Evolutionary conservation across 2,113 vertebrate genomes (phyloP), one percentile per base, ranked within the genome.

Genomic region (Chelonoidis abingdonii): DNA sequence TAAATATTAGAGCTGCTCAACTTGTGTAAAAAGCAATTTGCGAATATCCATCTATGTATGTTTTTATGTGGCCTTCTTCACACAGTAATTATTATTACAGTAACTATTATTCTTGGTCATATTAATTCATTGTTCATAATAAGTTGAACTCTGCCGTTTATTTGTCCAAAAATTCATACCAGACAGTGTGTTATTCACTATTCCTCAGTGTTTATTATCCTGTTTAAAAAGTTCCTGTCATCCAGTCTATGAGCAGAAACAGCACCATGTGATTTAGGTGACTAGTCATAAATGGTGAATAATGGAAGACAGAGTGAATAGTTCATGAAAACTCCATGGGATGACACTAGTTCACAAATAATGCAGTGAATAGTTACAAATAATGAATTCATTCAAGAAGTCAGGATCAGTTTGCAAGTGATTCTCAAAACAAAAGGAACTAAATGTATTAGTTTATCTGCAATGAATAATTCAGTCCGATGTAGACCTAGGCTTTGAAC

Each of bases 371-470:
- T 87, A 8, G 3, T 86, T 93, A 86, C 59, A 89, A 87, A 56
- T 53, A 89, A 54, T 81, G 80, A 47, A 85, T 87, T 83, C 22
- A n/a, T 59, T 59, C 25, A 59, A 94, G 19, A 95, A 91, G 80
- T 27, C 54, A 78, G 79, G 24, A 57, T 19, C 56, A 29, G 47
- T 35, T 69, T 1, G 1, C 57, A 93, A 24, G 65, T 79, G 84
- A 93, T 11, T 17, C 13, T 4, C 59, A 29, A 59, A 57, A 29
- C 57, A 59, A 65, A 62, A 57, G 56, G 52, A 93, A 50, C 21
- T 80, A 75, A 59, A n/a, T 24, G 85, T 83, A 9, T 93, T 93
- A 84, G 88, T 96, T 92, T 53, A 50, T 53, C 84, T 19, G 50
- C 41, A 79, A 84, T 72, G 80, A 95, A 88, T 5, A 89, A 22